These are phyloP conservation scores for Zosterops borbonicus DNA, from an alignment of 2,113 vertebrate genomes.

Conservation along the genomic window DNA sequence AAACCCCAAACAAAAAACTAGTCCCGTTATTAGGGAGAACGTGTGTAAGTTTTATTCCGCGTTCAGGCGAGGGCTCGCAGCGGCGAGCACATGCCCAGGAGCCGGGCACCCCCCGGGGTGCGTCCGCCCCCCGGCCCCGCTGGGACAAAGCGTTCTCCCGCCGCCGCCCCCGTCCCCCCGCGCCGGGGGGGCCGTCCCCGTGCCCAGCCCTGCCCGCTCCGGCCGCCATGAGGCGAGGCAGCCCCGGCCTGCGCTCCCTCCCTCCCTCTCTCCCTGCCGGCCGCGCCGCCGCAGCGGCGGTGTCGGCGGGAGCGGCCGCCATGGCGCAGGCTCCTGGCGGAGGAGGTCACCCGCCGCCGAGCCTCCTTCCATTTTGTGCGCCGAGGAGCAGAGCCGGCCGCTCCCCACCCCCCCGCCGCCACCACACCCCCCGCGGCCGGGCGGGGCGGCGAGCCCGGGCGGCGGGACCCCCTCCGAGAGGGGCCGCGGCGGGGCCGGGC, in stretches of 20 bases:
- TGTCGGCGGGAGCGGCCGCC: constrained; percentile 46
- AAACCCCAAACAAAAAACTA: rapidly evolving
- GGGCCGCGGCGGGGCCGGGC: no score
- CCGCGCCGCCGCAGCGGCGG: neutral
- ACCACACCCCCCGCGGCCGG: neutral
- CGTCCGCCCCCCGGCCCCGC: neutral
- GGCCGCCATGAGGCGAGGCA: neutral
- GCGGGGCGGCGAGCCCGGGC: no score
- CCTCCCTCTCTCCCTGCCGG: neutral
- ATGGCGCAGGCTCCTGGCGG: constrained; percentile 81
- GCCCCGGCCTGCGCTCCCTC: neutral
- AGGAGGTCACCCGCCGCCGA: constrained; percentile 87
- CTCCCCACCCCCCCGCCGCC: neutral
- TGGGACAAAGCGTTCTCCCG: neutral
- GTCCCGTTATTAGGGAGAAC: neutral
- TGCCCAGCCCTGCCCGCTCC: neutral
- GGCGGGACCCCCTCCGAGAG: no score
- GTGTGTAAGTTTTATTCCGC: neutral
- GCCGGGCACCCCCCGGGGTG: neutral
- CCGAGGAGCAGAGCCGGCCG: constrained; percentile 85
- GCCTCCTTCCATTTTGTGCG: constrained; percentile 89
- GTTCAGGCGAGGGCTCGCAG: neutral
- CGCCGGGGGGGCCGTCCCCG: neutral
- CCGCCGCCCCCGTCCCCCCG: neutral
- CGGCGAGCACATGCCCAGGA: neutral